Evolutionary conservation across 2,797 vertebrate genomes (phyloP).

Genomic region (Cryptoblepharus egeriae): DNA sequence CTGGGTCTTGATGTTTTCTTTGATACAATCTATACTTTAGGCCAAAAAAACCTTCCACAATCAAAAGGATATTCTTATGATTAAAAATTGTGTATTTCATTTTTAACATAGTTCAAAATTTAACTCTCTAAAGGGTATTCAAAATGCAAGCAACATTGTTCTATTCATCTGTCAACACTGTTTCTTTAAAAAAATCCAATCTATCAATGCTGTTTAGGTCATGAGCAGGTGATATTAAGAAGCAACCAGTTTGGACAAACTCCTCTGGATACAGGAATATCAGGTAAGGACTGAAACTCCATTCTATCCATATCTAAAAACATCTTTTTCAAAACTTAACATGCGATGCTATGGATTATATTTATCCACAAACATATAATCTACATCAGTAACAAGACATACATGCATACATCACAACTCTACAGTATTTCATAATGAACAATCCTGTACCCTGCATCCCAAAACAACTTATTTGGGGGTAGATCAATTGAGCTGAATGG

Average conservation of each 20-base stretch:
- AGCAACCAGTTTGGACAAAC: neutral
- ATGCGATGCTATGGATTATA: neutral
- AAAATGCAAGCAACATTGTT: neutral
- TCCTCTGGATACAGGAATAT: no score
- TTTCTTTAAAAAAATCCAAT: no score
- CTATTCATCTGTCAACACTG: neutral
- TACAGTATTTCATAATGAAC: neutral
- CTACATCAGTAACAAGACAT: neutral
- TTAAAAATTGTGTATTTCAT: neutral
- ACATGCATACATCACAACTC: neutral
- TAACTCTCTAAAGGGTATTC: neutral
- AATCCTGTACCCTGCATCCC: neutral
- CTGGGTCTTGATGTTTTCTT: neutral
- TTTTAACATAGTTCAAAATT: neutral
- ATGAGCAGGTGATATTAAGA: neutral
- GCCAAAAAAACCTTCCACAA: neutral
- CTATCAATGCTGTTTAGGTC: neutral
- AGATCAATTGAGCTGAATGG: no score
- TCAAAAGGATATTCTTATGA: neutral
- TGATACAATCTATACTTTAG: neutral
- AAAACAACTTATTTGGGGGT: no score
- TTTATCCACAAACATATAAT: no score
- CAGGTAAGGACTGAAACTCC: neutral
- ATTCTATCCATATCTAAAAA: neutral
- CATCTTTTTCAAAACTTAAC: neutral